Evolutionary conservation across 2,797 vertebrate species (phyloP).

Genomic region (Lophius americanus): DNA sequence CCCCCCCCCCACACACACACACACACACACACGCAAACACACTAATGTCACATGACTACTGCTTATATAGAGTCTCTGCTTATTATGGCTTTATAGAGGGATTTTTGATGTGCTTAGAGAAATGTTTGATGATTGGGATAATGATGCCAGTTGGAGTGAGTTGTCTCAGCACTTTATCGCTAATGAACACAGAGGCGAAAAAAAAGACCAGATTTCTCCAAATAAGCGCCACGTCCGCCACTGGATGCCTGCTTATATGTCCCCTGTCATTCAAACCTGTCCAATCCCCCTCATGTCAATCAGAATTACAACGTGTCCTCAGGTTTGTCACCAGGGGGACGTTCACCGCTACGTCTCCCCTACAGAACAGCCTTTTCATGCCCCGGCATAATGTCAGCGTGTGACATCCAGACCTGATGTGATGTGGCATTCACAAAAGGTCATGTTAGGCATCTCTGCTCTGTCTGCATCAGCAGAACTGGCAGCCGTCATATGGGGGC

Average conservation of each 20-base stretch:
- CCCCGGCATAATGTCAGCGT: slow-evolving; percentile 92
- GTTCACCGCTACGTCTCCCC: slow-evolving; percentile 78
- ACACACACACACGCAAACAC: background rate
- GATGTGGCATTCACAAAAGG: slow-evolving; percentile 99
- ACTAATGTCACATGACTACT: slow-evolving; percentile 65
- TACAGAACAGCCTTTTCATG: slow-evolving; percentile 91
- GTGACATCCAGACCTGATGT: slow-evolving; percentile 96
- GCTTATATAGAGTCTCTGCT: slow-evolving; percentile 77
- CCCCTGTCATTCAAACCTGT: slow-evolving; percentile 69
- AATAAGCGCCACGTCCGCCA: slow-evolving; percentile 26
- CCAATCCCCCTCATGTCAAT: slow-evolving; percentile 71
- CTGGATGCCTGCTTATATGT: slow-evolving; percentile 12
- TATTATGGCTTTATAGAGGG: slow-evolving; percentile 78
- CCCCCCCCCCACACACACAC: no score
- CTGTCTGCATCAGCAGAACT: slow-evolving; percentile 77
- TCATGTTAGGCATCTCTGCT: slow-evolving; percentile 89
- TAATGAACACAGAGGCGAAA: slow-evolving; percentile 34
- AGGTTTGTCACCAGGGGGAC: slow-evolving; percentile 74
- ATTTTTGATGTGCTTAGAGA: slow-evolving; percentile 78
- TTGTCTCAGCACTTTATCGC: slow-evolving; percentile 72
- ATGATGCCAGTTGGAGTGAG: slow-evolving; percentile 72
- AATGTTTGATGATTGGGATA: slow-evolving; percentile 81
- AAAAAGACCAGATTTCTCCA: slow-evolving; percentile 32
- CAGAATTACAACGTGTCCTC: slow-evolving; percentile 73
- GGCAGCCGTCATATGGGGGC: slow-evolving; percentile 83